Percentiles rank a stretch among this genome's conserved stretches.
phyloP scores from a whole-genome alignment of 1,140 invertebrate species.

The Notospermus geniculatus region DNA sequence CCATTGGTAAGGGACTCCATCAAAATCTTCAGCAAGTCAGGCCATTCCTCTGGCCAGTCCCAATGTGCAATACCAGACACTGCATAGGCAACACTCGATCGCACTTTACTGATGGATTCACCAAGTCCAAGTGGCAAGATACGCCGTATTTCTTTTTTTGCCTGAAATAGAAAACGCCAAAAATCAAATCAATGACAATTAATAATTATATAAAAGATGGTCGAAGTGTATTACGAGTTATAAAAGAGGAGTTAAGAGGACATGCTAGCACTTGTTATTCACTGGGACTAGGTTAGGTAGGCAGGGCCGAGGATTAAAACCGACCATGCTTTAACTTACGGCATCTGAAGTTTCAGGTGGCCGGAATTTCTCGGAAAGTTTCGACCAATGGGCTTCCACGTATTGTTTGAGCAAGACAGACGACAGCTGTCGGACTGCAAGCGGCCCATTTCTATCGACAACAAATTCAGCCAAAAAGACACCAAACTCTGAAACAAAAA shows the following conservation, averaged over 20 bases:
- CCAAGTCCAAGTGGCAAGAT: slow-evolving; percentile 68
- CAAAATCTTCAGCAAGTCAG: slow-evolving; percentile 70
- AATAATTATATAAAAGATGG: too few species aligned
- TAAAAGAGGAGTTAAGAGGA: too few species aligned
- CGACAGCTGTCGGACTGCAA: slow-evolving; percentile 65
- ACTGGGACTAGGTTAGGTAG: too few species aligned
- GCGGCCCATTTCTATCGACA: slow-evolving; percentile 67
- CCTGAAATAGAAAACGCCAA: slow-evolving; percentile 40
- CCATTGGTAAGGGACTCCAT: slow-evolving; percentile 62
- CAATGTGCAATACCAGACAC: slow-evolving; percentile 74
- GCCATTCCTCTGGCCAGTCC: slow-evolving; percentile 80
- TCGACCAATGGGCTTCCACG: slow-evolving; percentile 72
- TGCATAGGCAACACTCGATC: slow-evolving; percentile 71
- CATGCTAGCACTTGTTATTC: too few species aligned
- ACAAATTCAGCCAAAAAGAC: slow-evolving; percentile 72
- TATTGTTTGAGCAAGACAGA: slow-evolving; percentile 75
- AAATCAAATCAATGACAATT: neutral
- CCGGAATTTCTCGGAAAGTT: slow-evolving; percentile 63
- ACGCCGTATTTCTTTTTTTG: slow-evolving; percentile 68
- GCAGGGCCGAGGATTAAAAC: too few species aligned
- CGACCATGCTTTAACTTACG: slow-evolving; percentile 44
- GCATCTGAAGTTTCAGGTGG: slow-evolving; percentile 62
- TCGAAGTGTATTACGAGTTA: too few species aligned
- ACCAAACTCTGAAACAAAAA: slow-evolving; percentile 65
- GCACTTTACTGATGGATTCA: slow-evolving; percentile 71